Evolutionary conservation across 2,797 vertebrate genomes (phyloP).

Genomic region (Darevskia nairensis): DNA sequence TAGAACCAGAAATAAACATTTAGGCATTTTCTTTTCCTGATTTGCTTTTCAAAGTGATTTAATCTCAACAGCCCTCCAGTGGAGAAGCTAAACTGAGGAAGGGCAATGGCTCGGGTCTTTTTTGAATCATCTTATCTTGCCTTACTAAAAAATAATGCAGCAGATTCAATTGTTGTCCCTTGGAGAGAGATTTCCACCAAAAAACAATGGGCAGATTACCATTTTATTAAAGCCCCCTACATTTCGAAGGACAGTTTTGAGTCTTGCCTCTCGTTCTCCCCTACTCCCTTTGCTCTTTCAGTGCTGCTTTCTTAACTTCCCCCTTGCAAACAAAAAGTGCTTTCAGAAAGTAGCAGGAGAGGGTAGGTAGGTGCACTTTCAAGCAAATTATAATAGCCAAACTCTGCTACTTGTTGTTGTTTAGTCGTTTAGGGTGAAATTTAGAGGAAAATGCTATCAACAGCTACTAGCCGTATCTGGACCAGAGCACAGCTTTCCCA

Average conservation of each 20-base stretch:
- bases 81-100: background rate
- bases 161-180: background rate
- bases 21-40: constrained; percentile 49
- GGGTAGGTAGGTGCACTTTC: background rate
- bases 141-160: background rate
- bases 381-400: background rate
- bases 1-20: constrained; percentile 58
- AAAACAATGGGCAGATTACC: background rate
- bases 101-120: background rate
- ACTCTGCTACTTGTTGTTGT: background rate
- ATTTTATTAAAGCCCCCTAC: background rate
- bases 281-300: too few relatives aligned
- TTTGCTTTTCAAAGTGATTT: constrained; percentile 4
- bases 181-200: background rate
- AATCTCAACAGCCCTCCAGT: background rate
- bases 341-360: background rate
- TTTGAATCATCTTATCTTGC: background rate
- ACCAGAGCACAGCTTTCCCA: too few relatives aligned
- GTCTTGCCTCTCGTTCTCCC: background rate
- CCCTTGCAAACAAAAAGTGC: background rate
- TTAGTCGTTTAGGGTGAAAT: too few relatives aligned
- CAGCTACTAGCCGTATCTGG: too few relatives aligned
- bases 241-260: background rate
- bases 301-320: too few relatives aligned
- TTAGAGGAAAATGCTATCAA: too few relatives aligned